Base-by-base conservation (phyloP, 2,888 invertebrate species). In the Desoria tigrina region DNA sequence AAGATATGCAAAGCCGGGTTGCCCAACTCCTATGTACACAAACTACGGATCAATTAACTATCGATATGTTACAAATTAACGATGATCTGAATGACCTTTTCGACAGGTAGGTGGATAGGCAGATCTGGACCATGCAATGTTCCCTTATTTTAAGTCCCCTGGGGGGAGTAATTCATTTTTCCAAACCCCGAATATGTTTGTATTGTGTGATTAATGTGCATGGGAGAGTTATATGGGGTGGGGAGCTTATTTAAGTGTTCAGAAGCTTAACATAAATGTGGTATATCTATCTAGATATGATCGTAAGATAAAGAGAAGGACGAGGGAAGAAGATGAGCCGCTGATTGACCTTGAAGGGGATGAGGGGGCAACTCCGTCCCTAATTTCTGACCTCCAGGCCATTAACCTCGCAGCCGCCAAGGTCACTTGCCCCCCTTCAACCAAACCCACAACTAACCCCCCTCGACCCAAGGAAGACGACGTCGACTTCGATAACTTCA, bases 81-180 rank as follows among this genome's bases (percentile, higher is more conserved):
- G 98, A 99, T 81, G 91, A 94, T 77, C 84, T 99, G 78, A 97
- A 99, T 82, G 95, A 94, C 83, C 83, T 96, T 67, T 95, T 99
- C 81, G 84, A 97, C 77, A 86, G 98, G 78, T 86, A 32, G 32
- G 32, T 82, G 67, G 68, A 50, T 18, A 28, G 32, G 28, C 45
- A 11, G n/a, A 37, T n/a, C 32, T 32, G 4, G 32, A 32, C 32
- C 6, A 32, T 11, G n/a, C n/a, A n/a, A n/a, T n/a, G n/a, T n/a
- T n/a, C n/a, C n/a, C n/a, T n/a, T n/a, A n/a, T n/a, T n/a, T n/a
- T n/a, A n/a, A n/a, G n/a, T n/a, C n/a, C n/a, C n/a, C n/a, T n/a
- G n/a, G n/a, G n/a, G n/a, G n/a, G n/a, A n/a, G n/a, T n/a, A n/a
- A n/a, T n/a, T n/a, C n/a, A n/a, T n/a, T n/a, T n/a, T n/a, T n/a